A percentile compares a stretch with the other conserved stretches of the same genome.
phyloP scores from a whole-genome alignment of 1,140 invertebrate genomes.

The Pogonomyrmex barbatus region DNA sequence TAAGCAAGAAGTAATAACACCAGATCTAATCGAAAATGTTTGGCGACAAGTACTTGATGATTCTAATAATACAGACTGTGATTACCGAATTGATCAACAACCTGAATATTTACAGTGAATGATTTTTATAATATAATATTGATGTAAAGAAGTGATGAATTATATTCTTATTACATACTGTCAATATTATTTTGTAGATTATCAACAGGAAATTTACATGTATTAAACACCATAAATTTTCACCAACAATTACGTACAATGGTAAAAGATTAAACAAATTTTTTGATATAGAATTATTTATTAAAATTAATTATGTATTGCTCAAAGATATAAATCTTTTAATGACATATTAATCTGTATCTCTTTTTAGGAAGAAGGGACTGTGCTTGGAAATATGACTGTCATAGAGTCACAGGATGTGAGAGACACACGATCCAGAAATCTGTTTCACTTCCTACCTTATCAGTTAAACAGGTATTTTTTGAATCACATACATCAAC shows the following conservation, averaged over 20 bases:
- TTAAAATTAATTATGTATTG: background rate
- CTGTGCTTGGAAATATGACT: conserved; percentile 77
- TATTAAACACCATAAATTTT: conserved; percentile 83
- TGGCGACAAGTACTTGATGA: conserved; percentile 85
- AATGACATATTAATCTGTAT: background rate
- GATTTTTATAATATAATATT: conserved; percentile 6
- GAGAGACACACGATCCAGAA: conserved; percentile 63
- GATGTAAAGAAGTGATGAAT: conserved; percentile 6
- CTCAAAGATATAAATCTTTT: background rate
- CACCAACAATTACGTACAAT: conserved; percentile 81
- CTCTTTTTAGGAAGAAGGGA: conserved; percentile 79
- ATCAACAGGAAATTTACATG: conserved; percentile 82
- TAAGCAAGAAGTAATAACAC: conserved; percentile 84
- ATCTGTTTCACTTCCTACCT: conserved; percentile 76
- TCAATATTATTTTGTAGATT: conserved; percentile 71
- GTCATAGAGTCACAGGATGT: conserved; percentile 74
- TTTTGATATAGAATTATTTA: background rate
- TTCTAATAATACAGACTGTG: conserved; percentile 79
- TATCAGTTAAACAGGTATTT: conserved; percentile 74
- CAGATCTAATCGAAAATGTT: conserved; percentile 85
- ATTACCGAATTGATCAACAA: conserved; percentile 82
- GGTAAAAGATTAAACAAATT: conserved; percentile 73
- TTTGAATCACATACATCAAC: background rate
- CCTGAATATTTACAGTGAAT: conserved; percentile 83
- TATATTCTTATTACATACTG: background rate